phyloP scores from a whole-genome alignment of 2,113 vertebrate species.

The Bubo blakistoni region DNA sequence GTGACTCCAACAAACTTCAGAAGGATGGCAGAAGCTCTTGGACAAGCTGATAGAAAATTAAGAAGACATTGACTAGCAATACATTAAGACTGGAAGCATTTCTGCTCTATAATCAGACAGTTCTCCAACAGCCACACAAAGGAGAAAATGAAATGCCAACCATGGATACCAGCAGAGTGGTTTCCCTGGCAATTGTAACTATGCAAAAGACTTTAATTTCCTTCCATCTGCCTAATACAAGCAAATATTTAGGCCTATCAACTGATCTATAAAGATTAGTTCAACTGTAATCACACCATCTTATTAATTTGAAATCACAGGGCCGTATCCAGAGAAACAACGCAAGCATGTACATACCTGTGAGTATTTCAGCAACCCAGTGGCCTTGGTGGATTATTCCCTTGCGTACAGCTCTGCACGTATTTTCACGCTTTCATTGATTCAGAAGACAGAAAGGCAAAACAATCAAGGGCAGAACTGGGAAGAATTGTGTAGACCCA shows the following conservation, averaged over 20 bases:
- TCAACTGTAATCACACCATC: not conserved
- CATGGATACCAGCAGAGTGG: not conserved
- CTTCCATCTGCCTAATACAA: not conserved
- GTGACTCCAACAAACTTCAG: rapidly evolving
- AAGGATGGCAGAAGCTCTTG: not conserved
- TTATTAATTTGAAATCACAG: not conserved
- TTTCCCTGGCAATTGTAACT: constrained; percentile 66
- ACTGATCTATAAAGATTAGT: not conserved
- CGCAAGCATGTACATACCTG: rapidly evolving
- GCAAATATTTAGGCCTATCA: not conserved
- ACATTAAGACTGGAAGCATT: not conserved
- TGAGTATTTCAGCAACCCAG: rapidly evolving
- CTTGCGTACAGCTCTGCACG: no score
- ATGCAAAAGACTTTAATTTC: not conserved
- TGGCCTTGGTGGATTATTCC: rapidly evolving
- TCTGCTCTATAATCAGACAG: not conserved
- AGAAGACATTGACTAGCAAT: not conserved
- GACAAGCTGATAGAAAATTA: not conserved
- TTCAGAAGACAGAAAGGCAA: rapidly evolving
- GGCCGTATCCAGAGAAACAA: not conserved
- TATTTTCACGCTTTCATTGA: no score
- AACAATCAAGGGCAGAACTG: not conserved
- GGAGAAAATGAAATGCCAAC: not conserved
- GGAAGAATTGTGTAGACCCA: not conserved
- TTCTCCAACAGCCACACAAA: not conserved